Conservation (phyloP, 1,140 invertebrate genomes). For the Ips typographus region DNA sequence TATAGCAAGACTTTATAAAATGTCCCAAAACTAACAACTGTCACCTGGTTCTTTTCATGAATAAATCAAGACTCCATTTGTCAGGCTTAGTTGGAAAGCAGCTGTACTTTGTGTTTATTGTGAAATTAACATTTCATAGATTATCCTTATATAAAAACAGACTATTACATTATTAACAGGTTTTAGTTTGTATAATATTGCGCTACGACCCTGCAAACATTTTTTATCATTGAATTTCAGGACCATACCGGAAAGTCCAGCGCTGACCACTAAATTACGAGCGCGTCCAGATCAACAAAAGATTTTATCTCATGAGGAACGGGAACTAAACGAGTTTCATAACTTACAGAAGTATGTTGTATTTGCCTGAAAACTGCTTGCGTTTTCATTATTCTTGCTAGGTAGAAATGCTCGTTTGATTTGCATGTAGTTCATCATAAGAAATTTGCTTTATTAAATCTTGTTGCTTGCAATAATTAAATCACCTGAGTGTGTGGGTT, state of each 20-base stretch:
- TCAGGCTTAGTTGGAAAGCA: no score
- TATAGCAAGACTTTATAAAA: no score
- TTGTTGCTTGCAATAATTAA: neutral
- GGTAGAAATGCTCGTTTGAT: neutral
- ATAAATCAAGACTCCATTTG: neutral
- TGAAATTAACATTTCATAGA: no score
- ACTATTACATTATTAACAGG: neutral
- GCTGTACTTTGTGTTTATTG: no score
- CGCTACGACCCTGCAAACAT: neutral
- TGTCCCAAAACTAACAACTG: no score
- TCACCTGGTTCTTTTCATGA: neutral
- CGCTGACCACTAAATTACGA: constrained; percentile 51
- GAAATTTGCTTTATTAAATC: neutral
- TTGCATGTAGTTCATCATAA: neutral
- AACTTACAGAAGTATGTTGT: constrained; percentile 11
- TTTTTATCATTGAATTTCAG: constrained; percentile 38
- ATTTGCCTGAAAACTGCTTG: neutral
- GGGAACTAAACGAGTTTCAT: constrained; percentile 48
- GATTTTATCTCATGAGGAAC: constrained; percentile 48
- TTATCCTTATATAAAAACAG: neutral
- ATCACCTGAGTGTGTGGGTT: neutral
- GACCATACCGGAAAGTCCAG: constrained; percentile 53
- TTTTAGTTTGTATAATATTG: neutral
- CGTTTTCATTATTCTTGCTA: neutral
- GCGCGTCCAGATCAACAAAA: constrained; percentile 34